Percentiles rank a stretch among this genome's conserved stretches.
phyloP scores from a whole-genome alignment of 2,888 invertebrate genomes.

The Ganaspis brasiliensis region DNA sequence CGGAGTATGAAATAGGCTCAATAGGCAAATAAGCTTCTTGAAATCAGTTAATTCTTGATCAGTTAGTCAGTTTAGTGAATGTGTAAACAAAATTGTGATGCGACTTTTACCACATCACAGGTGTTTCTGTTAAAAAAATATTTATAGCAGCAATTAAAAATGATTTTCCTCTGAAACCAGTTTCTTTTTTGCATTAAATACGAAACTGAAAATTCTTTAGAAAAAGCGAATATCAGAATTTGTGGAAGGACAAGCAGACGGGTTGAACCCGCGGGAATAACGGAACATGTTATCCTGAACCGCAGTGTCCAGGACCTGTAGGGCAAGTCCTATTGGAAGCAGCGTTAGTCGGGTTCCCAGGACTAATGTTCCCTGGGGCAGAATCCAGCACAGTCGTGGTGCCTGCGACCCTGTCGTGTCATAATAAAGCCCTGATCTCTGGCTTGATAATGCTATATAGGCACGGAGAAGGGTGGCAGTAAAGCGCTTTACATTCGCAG shows the following conservation, averaged over 20 bases:
- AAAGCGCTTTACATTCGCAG: conserved; percentile 72
- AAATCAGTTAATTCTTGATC: too few species aligned
- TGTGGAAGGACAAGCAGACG: neutral
- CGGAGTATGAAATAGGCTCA: too few species aligned
- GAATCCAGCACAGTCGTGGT: conserved; percentile 62
- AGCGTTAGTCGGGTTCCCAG: conserved; percentile 65
- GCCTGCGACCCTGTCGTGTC: conserved; percentile 61
- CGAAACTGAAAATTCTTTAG: neutral
- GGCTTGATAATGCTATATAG: conserved; percentile 67
- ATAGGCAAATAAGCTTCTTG: too few species aligned
- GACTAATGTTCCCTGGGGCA: conserved; percentile 75
- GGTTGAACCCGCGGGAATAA: conserved; percentile 48
- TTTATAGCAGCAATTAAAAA: too few species aligned
- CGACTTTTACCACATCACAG: too few species aligned
- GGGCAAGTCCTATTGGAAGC: conserved; percentile 35
- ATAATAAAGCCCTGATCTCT: conserved; percentile 75
- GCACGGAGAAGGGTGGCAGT: conserved; percentile 58
- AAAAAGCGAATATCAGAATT: conserved; percentile 27
- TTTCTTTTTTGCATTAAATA: neutral
- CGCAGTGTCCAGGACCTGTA: conserved; percentile 51
- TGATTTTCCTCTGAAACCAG: too few species aligned
- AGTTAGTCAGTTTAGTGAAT: too few species aligned
- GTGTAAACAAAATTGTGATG: too few species aligned
- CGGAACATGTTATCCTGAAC: conserved; percentile 55
- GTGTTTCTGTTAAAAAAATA: too few species aligned